These are phyloP conservation scores for Nyctereutes procyonoides DNA, from an alignment of 2,113 vertebrate genomes.

Conservation along the genomic window DNA sequence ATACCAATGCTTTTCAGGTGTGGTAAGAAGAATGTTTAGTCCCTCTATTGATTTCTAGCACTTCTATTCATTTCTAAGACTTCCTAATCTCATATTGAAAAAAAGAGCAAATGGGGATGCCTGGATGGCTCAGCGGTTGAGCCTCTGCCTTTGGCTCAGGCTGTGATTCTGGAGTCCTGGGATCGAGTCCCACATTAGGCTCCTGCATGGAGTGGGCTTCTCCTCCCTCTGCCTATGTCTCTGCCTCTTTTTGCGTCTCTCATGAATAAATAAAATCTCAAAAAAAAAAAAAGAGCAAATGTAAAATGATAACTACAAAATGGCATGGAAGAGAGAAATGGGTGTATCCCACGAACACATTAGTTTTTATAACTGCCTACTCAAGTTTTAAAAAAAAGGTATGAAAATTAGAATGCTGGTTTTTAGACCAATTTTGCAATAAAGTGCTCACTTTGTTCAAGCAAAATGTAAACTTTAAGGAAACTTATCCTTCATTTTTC, in stretches of 20 bases:
- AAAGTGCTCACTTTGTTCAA: constrained; percentile 53
- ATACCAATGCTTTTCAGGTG: not conserved
- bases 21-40: not conserved
- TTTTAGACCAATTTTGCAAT: constrained; percentile 52
- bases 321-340: not conserved
- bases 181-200: too few relatives aligned
- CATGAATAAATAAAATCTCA: too few relatives aligned
- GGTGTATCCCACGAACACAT: not conserved
- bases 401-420: not conserved
- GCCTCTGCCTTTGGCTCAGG: too few relatives aligned
- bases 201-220: too few relatives aligned
- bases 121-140: too few relatives aligned
- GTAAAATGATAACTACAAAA: not conserved
- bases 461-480: constrained; percentile 75
- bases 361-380: not conserved
- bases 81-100: constrained; percentile 39
- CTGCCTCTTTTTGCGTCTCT: too few relatives aligned
- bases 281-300: not conserved
- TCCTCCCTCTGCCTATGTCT: too few relatives aligned
- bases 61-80: too few relatives aligned
- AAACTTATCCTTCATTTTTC: constrained; percentile 74
- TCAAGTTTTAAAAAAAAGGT: not conserved
- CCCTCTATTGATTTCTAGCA: not conserved
- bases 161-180: too few relatives aligned
- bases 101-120: not conserved